Conservation (phyloP, 2,797 vertebrate species). For the Sebastes taczanowskii region DNA sequence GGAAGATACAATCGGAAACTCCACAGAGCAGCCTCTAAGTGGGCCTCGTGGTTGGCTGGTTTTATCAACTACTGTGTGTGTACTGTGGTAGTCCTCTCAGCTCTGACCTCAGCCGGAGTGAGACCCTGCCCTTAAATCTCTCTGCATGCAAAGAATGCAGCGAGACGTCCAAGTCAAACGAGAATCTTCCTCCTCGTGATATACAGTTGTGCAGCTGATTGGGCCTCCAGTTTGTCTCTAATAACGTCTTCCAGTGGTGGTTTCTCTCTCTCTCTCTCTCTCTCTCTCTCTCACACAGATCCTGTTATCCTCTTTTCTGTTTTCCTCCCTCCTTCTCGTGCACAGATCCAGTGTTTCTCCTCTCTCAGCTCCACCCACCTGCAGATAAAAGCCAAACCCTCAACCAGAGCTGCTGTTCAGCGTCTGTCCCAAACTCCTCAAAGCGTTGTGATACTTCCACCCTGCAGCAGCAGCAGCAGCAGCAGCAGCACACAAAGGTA, state of each 20-base stretch:
- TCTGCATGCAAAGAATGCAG: constrained; percentile 67
- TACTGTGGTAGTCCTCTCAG: constrained; percentile 25
- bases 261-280: constrained; percentile 29
- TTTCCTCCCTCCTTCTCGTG: constrained; percentile 26
- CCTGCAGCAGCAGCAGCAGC: constrained; percentile 73
- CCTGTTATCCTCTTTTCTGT: constrained; percentile 16
- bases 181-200: constrained; percentile 60
- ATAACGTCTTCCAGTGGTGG: constrained; percentile 8
- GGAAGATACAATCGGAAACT: background rate
- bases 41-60: background rate
- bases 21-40: background rate
- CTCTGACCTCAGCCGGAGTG: constrained; percentile 50
- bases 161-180: constrained; percentile 64
- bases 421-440: constrained; percentile 82
- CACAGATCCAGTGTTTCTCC: constrained; percentile 33
- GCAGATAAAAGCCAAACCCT: constrained; percentile 94
- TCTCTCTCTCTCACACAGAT: constrained; percentile 18
- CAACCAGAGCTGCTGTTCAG: constrained; percentile 86
- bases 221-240: constrained; percentile 2
- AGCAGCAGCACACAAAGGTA: constrained; percentile 83
- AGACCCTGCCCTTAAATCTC: constrained; percentile 64
- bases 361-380: constrained; percentile 91
- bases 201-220: constrained; percentile 29
- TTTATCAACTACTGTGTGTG: constrained; percentile 37
- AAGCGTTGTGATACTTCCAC: constrained; percentile 78